Evolutionary conservation across 2,888 invertebrate species (phyloP).

Genomic region (Pollenia labialis): DNA sequence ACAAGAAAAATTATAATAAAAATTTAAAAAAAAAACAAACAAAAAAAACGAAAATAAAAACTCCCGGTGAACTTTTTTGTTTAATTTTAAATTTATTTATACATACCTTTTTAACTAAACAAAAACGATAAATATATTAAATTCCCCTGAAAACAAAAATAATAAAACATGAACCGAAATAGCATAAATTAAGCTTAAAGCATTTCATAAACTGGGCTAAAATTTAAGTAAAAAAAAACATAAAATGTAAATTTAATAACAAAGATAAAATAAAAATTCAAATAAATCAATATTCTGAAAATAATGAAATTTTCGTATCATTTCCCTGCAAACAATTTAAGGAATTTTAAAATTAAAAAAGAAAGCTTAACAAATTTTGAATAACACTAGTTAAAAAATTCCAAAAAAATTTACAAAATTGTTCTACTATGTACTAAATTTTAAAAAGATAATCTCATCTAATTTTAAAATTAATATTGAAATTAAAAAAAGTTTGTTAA

Average conservation of each 20-base stretch:
- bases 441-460: too few relatives aligned
- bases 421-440: too few relatives aligned
- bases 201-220: constrained; percentile 76
- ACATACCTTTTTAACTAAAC: constrained; percentile 56
- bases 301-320: constrained; percentile 43
- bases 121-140: constrained; percentile 56
- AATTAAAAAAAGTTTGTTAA: too few relatives aligned
- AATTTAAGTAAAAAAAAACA: constrained; percentile 74
- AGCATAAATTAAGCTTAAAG: constrained; percentile 75
- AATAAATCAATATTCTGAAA: constrained; percentile 72
- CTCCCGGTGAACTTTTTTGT: constrained; percentile 60
- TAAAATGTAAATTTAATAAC: constrained; percentile 69
- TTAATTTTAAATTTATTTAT: constrained; percentile 67
- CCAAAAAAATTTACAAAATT: too few relatives aligned
- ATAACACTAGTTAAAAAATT: too few relatives aligned
- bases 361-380: too few relatives aligned
- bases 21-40: constrained; percentile 35
- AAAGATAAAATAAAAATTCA: constrained; percentile 68
- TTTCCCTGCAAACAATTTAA: neutral
- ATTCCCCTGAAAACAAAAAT: constrained; percentile 56
- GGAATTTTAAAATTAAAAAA: neutral
- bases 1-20: constrained; percentile 65
- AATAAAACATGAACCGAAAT: constrained; percentile 67
- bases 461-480: too few relatives aligned
- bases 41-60: constrained; percentile 53